Evolutionary conservation across 2,797 vertebrate species (phyloP), one percentile per base, ranked within the genome.

Genomic region (Mormyrus hasselquistii): DNA sequence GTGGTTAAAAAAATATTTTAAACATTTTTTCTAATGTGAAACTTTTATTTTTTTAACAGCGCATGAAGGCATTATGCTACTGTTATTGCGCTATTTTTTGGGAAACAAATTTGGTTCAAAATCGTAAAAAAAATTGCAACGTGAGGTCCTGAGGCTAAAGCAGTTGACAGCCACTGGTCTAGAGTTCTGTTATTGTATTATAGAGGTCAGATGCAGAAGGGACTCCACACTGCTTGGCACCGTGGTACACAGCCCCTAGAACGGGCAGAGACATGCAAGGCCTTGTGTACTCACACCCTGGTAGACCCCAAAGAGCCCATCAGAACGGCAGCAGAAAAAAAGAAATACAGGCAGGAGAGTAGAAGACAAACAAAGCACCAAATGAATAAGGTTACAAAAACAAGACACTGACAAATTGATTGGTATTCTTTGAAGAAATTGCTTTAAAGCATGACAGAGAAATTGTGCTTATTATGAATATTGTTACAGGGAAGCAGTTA

Each of bases 311-410:
- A 91, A 79, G 91, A 92, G 2, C 89, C 90, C 19, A 85, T 90
- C 90, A 91, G 94, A 89, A 55, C 86, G 92, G 92, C 92, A 91
- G 47, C 90, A 88, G 53, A 49, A 90, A 88, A 91, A 89, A 92
- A 92, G 25, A 29, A 94, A 93, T 49, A 73, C 52, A 88, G 55
- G 57, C 65, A 7, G 25, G 86, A 89, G 38, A 87, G 53, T 87
- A 44, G 79, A 79, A 88, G 44, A 57, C 50, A 29, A n/a, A 90
- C 79, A 85, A 89, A 57, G 88, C 19, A 29, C 22, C 93, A 95
- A 95, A 95, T 96, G 94, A 96, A 93, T 90, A 91, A 93, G 95
- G 95, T 96, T 96, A 96, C 94, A 94, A 93, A 94, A 96, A 96
- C 95, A 96, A 73, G 59, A 94, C 92, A 93, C 95, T 94, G 94